Conservation (phyloP, 2,888 invertebrate species). For the Eilema depressum region DNA sequence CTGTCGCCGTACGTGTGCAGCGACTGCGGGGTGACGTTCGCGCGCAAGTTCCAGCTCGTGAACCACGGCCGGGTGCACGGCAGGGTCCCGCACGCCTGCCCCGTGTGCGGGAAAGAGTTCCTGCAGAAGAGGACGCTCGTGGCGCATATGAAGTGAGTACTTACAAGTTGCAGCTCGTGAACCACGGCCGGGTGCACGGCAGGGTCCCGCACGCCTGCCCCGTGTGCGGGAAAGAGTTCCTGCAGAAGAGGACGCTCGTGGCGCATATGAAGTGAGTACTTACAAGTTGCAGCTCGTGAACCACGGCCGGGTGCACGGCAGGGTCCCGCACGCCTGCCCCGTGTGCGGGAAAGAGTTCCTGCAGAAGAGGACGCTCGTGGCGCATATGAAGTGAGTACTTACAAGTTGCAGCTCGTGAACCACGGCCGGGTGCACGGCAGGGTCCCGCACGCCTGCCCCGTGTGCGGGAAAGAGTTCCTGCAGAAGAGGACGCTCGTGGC, state of each 20-base stretch:
- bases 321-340: too few species aligned
- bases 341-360: too few species aligned
- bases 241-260: too few species aligned
- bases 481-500: too few species aligned
- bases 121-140: slow-evolving; percentile 93
- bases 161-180: not conserved
- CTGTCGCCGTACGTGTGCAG: slow-evolving; percentile 97
- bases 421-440: slow-evolving; percentile 94
- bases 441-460: slow-evolving; percentile 86
- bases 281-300: too few species aligned
- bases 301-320: too few species aligned
- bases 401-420: slow-evolving; percentile 69
- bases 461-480: not conserved
- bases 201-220: slow-evolving; percentile 86
- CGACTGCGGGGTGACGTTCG: slow-evolving; percentile 95
- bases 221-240: not conserved
- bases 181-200: not conserved
- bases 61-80: slow-evolving; percentile 94
- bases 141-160: slow-evolving; percentile 91
- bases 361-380: too few species aligned
- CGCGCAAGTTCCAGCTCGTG: slow-evolving; percentile 94
- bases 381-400: too few species aligned
- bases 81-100: slow-evolving; percentile 92
- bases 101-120: slow-evolving; percentile 94
- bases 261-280: too few species aligned